Percentiles rank a stretch among this genome's conserved stretches.
These are phyloP conservation scores for Spisula solida DNA, from an alignment of 2,888 invertebrate species.

Conservation along the genomic window DNA sequence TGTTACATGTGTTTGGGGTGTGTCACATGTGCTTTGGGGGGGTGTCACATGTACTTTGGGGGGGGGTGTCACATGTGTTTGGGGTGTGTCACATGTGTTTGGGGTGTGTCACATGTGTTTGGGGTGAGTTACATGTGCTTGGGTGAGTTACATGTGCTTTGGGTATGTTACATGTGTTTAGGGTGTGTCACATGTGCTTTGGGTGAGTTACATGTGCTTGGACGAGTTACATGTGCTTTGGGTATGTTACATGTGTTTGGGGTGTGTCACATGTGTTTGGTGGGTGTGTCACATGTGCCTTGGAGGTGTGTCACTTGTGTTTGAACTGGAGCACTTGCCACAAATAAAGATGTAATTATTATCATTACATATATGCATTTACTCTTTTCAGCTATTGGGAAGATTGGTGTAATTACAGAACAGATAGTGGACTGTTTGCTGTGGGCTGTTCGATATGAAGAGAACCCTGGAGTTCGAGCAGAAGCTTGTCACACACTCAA, in stretches of 20 bases:
- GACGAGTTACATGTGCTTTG: background rate
- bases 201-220: no score
- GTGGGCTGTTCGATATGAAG: conserved; percentile 87
- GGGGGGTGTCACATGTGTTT: no score
- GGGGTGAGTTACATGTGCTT: background rate
- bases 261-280: no score
- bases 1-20: background rate
- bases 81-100: background rate
- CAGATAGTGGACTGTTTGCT: conserved; percentile 83
- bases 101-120: background rate
- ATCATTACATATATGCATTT: background rate
- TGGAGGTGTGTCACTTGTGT: background rate
- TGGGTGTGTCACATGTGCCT: background rate
- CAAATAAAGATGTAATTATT: no score
- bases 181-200: background rate
- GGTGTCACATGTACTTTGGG: no score
- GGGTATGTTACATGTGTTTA: background rate
- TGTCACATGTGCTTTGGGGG: background rate
- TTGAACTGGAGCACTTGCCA: background rate
- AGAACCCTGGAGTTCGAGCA: conserved; percentile 85
- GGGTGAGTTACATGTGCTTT: no score
- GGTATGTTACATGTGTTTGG: background rate
- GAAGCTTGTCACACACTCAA: conserved; percentile 86
- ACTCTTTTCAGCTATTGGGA: conserved; percentile 84
- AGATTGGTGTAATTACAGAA: conserved; percentile 81